Base-by-base conservation (phyloP, 2,113 vertebrate genomes). In the Calidris pugnax region DNA sequence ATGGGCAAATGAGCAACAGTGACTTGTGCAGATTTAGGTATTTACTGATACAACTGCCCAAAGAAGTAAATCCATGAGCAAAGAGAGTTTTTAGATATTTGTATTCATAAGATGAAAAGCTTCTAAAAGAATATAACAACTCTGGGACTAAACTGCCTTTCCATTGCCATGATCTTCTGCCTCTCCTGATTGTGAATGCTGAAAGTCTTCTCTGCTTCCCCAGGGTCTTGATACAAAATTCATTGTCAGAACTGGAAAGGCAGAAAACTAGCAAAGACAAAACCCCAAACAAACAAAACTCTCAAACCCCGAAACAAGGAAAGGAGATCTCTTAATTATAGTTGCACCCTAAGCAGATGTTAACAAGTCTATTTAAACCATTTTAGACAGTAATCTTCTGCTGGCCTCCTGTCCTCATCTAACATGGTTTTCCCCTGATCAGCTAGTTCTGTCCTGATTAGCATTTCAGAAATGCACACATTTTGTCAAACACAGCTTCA, bases 181-280 rank as follows among this genome's bases (percentile, higher is more conserved):
- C 95, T 75, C 81, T 92, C 33, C 81, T 93, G 87, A 81, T 94
- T 97, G 90, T 85, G 81, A 80, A 95, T 97, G 90, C 93, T 95
- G 77, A 19, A 91, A 85, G 63, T 56, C 92, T 94, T n/a, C 72
- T 87, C 63, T 71, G 35, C 85, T 94, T 96, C 91, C 82, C 86
- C 39, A 57, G 77, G 57, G 90, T 59, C 71, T 39, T 79, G 80
- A 64, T 80, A 89, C 12, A 75, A 95, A 95, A 95, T 89, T 93
- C 66, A 39, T 50, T 90, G 85, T 95, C 87, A 95, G 71, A 96
- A 75, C n/a, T 72, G 79, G 48, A 90, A 95, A 92, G 43, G 37
- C 77, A 92, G 64, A 91, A 94, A 95, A 87, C 62, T 76, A 73
- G 22, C 56, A 80, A 83, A 95, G 77, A 91, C 39, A 95, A 97